Conservation (phyloP, 1,140 invertebrate species). For the Drosophila oshimai region DNA sequence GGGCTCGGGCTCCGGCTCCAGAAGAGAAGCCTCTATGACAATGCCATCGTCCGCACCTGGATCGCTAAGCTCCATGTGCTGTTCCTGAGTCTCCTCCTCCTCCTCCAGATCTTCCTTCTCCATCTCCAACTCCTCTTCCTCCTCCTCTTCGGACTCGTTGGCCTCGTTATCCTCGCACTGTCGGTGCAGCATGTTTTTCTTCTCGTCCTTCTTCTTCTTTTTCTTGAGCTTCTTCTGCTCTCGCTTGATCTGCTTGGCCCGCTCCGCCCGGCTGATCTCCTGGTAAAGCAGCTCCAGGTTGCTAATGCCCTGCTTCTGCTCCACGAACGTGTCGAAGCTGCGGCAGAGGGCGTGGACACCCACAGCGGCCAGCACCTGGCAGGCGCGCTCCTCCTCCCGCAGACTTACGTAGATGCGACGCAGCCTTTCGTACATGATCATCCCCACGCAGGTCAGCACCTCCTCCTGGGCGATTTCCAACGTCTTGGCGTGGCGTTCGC, state of each 20-base stretch:
- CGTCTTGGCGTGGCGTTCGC: constrained; percentile 96
- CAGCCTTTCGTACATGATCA: constrained; percentile 94
- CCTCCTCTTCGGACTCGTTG: constrained; percentile 39
- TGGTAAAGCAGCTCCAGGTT: constrained; percentile 92
- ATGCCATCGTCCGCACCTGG: constrained; percentile 57
- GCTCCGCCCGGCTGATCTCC: constrained; percentile 92
- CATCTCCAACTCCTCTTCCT: constrained; percentile 25
- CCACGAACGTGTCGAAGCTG: constrained; percentile 94
- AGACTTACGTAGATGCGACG: constrained; percentile 93
- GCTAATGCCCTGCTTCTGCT: constrained; percentile 93
- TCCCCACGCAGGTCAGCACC: constrained; percentile 95
- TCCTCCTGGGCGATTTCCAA: constrained; percentile 97
- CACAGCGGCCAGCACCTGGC: constrained; percentile 94
- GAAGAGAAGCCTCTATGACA: constrained; percentile 20
- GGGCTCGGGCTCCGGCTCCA: constrained; percentile 10
- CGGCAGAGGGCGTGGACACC: constrained; percentile 93
- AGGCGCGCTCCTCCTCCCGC: constrained; percentile 94
- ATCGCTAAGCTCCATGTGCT: constrained; percentile 19
- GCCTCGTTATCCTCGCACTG: constrained; percentile 41
- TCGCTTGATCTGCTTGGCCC: constrained; percentile 90
- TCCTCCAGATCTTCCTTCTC: constrained; percentile 47
- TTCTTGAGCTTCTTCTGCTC: constrained; percentile 94
- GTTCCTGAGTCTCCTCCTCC: constrained; percentile 8
- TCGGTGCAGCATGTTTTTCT: constrained; percentile 83
- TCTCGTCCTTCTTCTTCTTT: constrained; percentile 91